Base-by-base conservation (phyloP, 2,113 vertebrate genomes). In the Urocitellus parryii region DNA sequence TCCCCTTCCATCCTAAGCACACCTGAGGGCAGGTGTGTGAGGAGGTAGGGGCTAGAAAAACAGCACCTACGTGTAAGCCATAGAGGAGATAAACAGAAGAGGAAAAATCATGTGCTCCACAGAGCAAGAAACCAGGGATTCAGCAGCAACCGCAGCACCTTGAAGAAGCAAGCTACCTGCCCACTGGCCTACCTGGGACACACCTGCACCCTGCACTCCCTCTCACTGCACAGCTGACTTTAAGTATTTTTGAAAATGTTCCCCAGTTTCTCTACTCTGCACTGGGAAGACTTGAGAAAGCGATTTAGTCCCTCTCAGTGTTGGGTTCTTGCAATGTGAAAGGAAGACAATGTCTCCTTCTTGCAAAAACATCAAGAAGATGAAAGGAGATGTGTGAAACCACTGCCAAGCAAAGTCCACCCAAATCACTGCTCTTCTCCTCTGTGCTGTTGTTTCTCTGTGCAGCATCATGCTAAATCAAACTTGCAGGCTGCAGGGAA, bases 271-370 rank as follows among this genome's bases (percentile, higher is more conserved):
- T 51, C 3, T 8, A 2, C 45, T 93, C 9, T 22, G 11, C 37
- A 12, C 61, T 17, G 7, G 5, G 6, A 18, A 34, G 45, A 8
- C 25, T 48, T 20, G 32, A 65, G 11, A 65, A 76, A 34, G 10
- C 34, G 16, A 3, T 34, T 27, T 61, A 9, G 16, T 6, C 1
- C 10, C 37, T 48, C 1, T 48, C 37, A 12, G 0, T 4, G n/a
- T 48, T 48, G n/a, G 29, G 9, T 58, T 56, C 61, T 63, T 68
- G 16, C 22, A 39, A 24, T 22, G 7, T 61, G 45, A 77, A 77
- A 79, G 13, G 12, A 97, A 56, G 10, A 70, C 22, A 34, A 22
- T 5, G 11, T 65, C 2, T 90, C 13, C 92, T 68, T 88, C 67
- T 80, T 76, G 1, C 16, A 88, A 73, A 34, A 80, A 61, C 27